Base-by-base conservation (phyloP, 2,888 invertebrate species). In the Sipha maydis region DNA sequence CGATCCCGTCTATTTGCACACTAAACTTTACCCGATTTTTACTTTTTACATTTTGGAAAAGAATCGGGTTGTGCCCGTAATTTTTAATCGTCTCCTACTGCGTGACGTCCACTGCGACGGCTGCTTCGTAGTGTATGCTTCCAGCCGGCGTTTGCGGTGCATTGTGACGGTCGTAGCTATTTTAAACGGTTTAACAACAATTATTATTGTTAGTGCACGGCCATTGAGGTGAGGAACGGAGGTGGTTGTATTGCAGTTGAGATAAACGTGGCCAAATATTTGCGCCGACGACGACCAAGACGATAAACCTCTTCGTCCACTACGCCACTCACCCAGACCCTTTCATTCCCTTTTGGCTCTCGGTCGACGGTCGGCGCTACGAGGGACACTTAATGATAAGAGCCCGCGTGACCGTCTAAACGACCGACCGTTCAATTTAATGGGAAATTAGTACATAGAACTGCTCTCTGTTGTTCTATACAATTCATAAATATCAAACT, bases 381-480 rank as follows among this genome's bases (percentile, higher is more conserved):
- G 25, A 69, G 28, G 69, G 28, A 28, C 69, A 69, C 69, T 56
- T 56, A 69, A 41, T 38, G 85, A 85, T 85, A 85, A 85, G 85
- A 75, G 34, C 31, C 31, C 54, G 25, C 5, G 34, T 21, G 76
- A 86, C 79, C 86, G 73, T 54, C 25, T 48, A 80, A 86, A 86
- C 79, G 79, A 86, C 79, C 86, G 73, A 73, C 79, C 56, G 54
- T 86, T 56, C 73, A 14, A 38, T 73, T 86, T 73, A 86, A 86
- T 34, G 73, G 77, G 56, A 38, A 38, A 80, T 73, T 73, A 61
- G 31, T 78, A 56, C 28, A 7, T 41, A 73, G 25, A 73, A 34
- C 71, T 83, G 48, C 48, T 48, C 14, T 48, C 48, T 14, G 48
- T 21, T 38, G n/a, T 69, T 9, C 11, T 3, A 28, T 69, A 28